These are phyloP conservation scores for Mylabris sibirica DNA, from an alignment of 2,888 invertebrate species.

Conservation along the genomic window DNA sequence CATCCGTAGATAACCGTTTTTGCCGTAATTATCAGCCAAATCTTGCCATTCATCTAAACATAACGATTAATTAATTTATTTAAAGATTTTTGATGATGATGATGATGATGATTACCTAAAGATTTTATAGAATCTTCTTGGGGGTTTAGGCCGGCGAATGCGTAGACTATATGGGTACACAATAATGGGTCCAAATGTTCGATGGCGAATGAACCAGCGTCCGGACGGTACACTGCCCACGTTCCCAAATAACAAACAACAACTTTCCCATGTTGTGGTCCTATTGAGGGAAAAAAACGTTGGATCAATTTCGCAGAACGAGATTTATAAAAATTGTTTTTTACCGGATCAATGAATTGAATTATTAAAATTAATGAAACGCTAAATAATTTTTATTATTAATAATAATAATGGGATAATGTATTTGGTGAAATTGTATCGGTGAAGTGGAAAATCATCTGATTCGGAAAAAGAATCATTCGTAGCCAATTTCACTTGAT, in stretches of 20 bases:
- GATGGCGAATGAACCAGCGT: constrained; percentile 70
- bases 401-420: neutral
- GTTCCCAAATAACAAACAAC: constrained; percentile 82
- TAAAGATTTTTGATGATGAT: neutral
- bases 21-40: constrained; percentile 76
- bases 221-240: constrained; percentile 79
- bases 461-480: neutral
- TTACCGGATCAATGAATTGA: neutral
- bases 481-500: neutral
- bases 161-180: constrained; percentile 82
- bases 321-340: neutral
- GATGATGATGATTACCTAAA: constrained; percentile 65
- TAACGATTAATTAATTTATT: neutral
- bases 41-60: constrained; percentile 77
- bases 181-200: constrained; percentile 75
- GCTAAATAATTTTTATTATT: neutral
- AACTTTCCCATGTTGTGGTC: constrained; percentile 74
- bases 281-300: constrained; percentile 58
- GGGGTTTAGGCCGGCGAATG: constrained; percentile 81
- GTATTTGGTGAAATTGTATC: neutral
- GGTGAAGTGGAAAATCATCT: neutral
- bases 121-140: constrained; percentile 72
- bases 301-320: neutral
- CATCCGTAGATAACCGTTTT: constrained; percentile 74
- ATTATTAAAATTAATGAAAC: neutral